Percentiles rank a stretch among this genome's conserved stretches.
Evolutionary conservation across 2,888 invertebrate genomes (phyloP).

Genomic region (Palloptera scutellata): DNA sequence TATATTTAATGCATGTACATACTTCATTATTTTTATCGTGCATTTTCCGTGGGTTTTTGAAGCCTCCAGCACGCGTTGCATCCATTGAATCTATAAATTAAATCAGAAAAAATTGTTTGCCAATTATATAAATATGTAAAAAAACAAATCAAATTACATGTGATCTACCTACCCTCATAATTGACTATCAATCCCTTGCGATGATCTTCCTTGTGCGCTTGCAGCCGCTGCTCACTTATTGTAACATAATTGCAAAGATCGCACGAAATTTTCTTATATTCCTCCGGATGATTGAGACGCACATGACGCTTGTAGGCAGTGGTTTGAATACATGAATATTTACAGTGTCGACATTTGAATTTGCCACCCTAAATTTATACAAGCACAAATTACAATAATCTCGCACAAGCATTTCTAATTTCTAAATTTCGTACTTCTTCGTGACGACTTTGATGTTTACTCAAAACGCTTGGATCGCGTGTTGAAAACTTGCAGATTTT

Average conservation of each 20-base stretch:
- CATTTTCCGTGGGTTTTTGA: conserved; percentile 48
- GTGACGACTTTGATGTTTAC: conserved; percentile 73
- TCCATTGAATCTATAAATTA: conserved; percentile 50
- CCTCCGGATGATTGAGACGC: conserved; percentile 67
- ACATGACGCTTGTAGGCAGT: conserved; percentile 73
- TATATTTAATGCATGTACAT: conserved; percentile 3
- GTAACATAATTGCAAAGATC: conserved; percentile 57
- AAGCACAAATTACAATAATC: neutral
- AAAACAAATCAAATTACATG: neutral
- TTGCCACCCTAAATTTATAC: conserved; percentile 58
- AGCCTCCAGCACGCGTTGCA: conserved; percentile 39
- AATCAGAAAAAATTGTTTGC: neutral
- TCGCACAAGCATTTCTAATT: neutral
- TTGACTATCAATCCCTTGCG: conserved; percentile 54
- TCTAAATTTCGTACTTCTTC: conserved; percentile 52
- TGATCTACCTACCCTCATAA: conserved; percentile 47
- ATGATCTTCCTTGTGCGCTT: conserved; percentile 57
- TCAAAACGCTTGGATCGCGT: conserved; percentile 78
- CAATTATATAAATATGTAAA: neutral
- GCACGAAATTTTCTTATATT: conserved; percentile 56
- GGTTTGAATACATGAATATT: conserved; percentile 75
- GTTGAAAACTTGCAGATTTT: conserved; percentile 74
- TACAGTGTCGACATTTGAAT: conserved; percentile 74
- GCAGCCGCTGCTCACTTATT: conserved; percentile 50
- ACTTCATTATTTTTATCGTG: conserved; percentile 52